Conservation (phyloP, 2,888 invertebrate species). For the Microctonus brassicae region DNA sequence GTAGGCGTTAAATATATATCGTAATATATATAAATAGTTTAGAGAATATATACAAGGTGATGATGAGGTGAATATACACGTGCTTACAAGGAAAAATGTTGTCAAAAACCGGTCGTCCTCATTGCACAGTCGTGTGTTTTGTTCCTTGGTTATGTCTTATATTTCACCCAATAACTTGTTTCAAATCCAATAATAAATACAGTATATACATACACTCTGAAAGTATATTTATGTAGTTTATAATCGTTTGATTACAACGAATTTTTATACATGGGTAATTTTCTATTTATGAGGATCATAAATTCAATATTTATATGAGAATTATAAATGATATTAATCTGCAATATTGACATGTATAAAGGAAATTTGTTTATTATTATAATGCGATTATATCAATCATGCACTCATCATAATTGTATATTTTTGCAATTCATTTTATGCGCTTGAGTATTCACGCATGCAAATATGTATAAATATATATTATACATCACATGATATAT, state of each 20-base stretch:
- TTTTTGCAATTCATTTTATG: not conserved
- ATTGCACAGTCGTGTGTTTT: not conserved
- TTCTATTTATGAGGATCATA: too few species aligned
- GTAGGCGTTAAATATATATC: not conserved
- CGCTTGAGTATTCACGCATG: not conserved
- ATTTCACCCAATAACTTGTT: constrained; percentile 45
- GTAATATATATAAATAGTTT: not conserved
- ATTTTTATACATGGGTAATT: constrained; percentile 25
- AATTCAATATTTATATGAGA: not conserved
- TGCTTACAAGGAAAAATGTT: not conserved
- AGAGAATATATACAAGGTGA: not conserved
- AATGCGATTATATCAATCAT: not conserved
- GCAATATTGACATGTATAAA: not conserved
- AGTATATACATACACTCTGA: too few species aligned
- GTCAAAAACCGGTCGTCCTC: not conserved
- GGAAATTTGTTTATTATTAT: not conserved
- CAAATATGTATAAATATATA: not conserved
- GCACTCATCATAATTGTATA: not conserved
- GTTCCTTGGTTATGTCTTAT: constrained; percentile 24
- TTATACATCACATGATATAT: too few species aligned
- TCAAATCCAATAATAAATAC: constrained; percentile 36
- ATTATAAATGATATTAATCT: too few species aligned
- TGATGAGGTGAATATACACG: not conserved
- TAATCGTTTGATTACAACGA: constrained; percentile 48
- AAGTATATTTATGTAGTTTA: constrained; percentile 30